Conservation (phyloP, 2,113 vertebrate species). For the Phalacrocorax carbo region DNA sequence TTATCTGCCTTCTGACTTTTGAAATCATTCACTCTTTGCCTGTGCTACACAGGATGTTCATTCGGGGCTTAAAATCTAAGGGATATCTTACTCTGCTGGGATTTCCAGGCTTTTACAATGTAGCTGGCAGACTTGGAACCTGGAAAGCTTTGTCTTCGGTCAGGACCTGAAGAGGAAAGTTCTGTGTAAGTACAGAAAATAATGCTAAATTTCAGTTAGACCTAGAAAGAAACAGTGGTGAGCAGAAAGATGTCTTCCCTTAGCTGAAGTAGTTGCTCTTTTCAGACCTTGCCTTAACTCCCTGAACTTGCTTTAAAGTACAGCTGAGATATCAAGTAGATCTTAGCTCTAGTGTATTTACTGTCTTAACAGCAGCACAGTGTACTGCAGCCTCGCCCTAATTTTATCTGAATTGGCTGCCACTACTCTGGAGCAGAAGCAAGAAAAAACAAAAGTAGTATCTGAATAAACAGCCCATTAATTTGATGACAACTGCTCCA, state of each 20-base stretch:
- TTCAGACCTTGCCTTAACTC: background rate
- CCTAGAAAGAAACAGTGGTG: background rate
- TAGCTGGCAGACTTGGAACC: background rate
- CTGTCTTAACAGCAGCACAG: background rate
- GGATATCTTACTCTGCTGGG: background rate
- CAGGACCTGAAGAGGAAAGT: background rate
- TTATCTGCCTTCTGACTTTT: background rate
- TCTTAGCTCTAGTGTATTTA: background rate
- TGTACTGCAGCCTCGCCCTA: background rate
- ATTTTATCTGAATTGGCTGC: background rate
- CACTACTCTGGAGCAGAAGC: background rate
- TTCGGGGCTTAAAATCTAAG: background rate
- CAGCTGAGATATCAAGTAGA: background rate
- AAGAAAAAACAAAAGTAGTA: background rate
- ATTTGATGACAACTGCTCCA: conserved; percentile 1
- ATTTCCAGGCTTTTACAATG: background rate
- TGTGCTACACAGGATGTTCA: background rate
- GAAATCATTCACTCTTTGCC: background rate
- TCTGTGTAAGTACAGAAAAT: background rate
- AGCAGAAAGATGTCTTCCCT: background rate
- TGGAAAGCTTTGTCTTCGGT: background rate
- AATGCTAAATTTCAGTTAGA: background rate
- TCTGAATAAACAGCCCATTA: conserved; percentile 23
- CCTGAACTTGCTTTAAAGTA: background rate
- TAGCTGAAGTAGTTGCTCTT: background rate